phyloP scores from a whole-genome alignment of 2,888 invertebrate species.

The Antitype chi region DNA sequence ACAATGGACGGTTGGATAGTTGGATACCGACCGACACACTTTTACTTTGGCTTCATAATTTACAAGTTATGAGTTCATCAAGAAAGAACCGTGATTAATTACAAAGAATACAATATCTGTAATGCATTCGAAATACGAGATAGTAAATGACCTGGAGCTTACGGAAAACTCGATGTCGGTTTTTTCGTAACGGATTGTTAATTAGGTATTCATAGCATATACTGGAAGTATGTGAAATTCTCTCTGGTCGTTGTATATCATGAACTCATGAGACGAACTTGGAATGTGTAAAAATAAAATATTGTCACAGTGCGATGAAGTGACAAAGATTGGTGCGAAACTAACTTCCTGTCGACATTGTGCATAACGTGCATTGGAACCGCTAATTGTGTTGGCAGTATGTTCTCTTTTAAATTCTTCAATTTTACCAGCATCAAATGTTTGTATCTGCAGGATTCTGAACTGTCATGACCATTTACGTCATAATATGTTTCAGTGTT shows the following conservation, averaged over 20 bases:
- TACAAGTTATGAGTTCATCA: not conserved
- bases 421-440: constrained; percentile 30
- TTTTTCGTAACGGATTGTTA: constrained; percentile 10
- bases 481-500: constrained; percentile 1
- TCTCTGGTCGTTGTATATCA: constrained; percentile 5
- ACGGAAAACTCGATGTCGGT: not conserved
- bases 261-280: constrained; percentile 26
- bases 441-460: constrained; percentile 1
- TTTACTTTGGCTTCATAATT: constrained; percentile 21
- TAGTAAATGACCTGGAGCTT: constrained; percentile 3
- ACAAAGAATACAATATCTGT: constrained; percentile 6
- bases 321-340: constrained; percentile 57
- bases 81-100: constrained; percentile 4
- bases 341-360: constrained; percentile 60
- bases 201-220: constrained; percentile 32
- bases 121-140: constrained; percentile 5
- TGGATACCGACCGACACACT: constrained; percentile 16
- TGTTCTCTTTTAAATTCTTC: constrained; percentile 48
- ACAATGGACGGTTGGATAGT: constrained; percentile 12
- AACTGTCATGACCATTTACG: not conserved
- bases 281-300: constrained; percentile 58
- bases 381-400: constrained; percentile 49
- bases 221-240: constrained; percentile 12
- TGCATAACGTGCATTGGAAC: constrained; percentile 43
- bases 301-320: constrained; percentile 47